Conservation (phyloP, 2,113 vertebrate genomes). For the Jacana jacana region DNA sequence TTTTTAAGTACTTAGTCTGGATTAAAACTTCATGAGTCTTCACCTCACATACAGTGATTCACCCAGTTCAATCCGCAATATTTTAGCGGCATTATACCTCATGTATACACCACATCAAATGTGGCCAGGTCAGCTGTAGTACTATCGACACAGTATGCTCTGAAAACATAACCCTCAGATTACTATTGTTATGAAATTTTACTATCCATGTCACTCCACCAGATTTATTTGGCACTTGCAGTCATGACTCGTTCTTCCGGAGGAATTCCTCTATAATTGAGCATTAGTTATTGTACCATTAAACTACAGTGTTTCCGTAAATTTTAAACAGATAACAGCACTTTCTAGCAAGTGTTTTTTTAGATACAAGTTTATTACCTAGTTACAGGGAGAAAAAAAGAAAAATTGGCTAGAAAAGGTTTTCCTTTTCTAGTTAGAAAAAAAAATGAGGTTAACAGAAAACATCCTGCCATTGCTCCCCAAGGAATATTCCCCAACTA, state of each 20-base stretch:
- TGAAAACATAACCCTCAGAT: slow-evolving; percentile 48
- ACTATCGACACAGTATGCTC: slow-evolving; percentile 25
- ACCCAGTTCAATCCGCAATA: background rate
- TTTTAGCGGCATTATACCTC: background rate
- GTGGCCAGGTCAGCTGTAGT: background rate
- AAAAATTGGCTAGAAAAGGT: slow-evolving; percentile 58
- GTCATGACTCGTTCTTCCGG: slow-evolving; percentile 72
- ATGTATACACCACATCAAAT: background rate
- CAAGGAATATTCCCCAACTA: slow-evolving; percentile 45
- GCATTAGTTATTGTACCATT: slow-evolving; percentile 65
- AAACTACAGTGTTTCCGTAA: slow-evolving; percentile 73
- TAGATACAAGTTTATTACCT: slow-evolving; percentile 73
- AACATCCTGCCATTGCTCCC: slow-evolving; percentile 67
- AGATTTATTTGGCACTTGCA: slow-evolving; percentile 74
- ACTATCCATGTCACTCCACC: slow-evolving; percentile 68
- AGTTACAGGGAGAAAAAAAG: slow-evolving; percentile 22
- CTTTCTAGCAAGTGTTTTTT: slow-evolving; percentile 76
- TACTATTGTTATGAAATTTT: slow-evolving; percentile 76
- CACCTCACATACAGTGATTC: background rate
- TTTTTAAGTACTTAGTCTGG: background rate
- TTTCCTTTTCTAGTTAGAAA: slow-evolving; percentile 66
- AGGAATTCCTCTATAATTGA: slow-evolving; percentile 75
- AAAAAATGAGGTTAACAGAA: slow-evolving; percentile 64
- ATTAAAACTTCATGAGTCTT: background rate
- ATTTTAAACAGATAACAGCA: slow-evolving; percentile 73